These are phyloP conservation scores for Cheilinus undulatus DNA, from an alignment of 2,113 vertebrate species.

Conservation along the genomic window DNA sequence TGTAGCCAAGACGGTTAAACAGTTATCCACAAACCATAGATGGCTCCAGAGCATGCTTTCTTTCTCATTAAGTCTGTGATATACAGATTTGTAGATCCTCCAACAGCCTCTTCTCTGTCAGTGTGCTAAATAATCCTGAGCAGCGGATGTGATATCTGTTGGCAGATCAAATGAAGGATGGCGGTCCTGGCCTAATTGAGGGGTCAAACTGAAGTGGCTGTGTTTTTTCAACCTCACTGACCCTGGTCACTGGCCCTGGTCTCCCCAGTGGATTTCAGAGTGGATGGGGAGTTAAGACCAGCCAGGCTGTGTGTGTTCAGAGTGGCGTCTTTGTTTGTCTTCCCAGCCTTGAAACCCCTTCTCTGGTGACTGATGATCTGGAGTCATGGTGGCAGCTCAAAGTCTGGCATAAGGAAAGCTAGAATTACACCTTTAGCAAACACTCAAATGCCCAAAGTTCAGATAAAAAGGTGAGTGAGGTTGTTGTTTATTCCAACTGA, in stretches of 20 bases:
- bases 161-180: constrained; percentile 77
- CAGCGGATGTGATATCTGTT: constrained; percentile 56
- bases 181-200: constrained; percentile 60
- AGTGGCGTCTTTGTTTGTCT: constrained; percentile 81
- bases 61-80: no score
- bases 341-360: constrained; percentile 51
- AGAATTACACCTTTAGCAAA: constrained; percentile 81
- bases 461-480: constrained; percentile 23
- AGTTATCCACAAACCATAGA: no score
- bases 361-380: constrained; percentile 80
- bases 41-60: no score
- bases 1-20: no score
- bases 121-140: constrained; percentile 24
- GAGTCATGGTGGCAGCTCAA: constrained; percentile 50
- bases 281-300: constrained; percentile 35
- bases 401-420: constrained; percentile 61
- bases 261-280: constrained; percentile 52
- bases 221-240: constrained; percentile 82
- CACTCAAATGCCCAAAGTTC: constrained; percentile 59
- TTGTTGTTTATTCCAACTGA: constrained; percentile 18
- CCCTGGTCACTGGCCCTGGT: constrained; percentile 59
- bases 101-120: constrained; percentile 38
- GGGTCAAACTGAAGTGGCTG: constrained; percentile 75
- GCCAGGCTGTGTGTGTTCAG: constrained; percentile 57
- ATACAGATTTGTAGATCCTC: not conserved